Evolutionary conservation across 2,113 vertebrate species (phyloP).

Genomic region (Lates calcarifer): DNA sequence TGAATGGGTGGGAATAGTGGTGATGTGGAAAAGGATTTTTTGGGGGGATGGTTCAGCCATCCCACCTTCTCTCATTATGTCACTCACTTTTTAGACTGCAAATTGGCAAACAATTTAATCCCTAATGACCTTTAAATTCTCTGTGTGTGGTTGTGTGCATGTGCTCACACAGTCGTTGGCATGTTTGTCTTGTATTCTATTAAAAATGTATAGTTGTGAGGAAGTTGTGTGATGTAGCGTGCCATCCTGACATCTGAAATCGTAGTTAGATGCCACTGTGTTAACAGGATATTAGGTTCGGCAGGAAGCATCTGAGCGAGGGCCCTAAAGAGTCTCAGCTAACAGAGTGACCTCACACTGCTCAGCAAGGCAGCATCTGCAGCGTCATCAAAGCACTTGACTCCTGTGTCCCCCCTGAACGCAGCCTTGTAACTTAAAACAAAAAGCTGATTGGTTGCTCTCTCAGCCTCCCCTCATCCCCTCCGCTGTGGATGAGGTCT

Average conservation of each 20-base stretch:
- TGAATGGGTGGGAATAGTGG: constrained; percentile 71
- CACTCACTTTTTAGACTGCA: constrained; percentile 59
- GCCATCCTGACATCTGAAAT: constrained; percentile 20
- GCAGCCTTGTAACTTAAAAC: constrained; percentile 67
- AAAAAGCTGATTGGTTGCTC: constrained; percentile 71
- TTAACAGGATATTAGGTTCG: constrained; percentile 40
- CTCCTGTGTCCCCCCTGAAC: constrained; percentile 53
- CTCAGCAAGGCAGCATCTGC: constrained; percentile 67
- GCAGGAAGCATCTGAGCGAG: constrained; percentile 44
- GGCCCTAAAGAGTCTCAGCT: constrained; percentile 34
- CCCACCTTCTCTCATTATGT: constrained; percentile 52
- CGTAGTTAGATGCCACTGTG: constrained; percentile 28
- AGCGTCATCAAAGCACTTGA: constrained; percentile 72
- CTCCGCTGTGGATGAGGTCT: constrained; percentile 65
- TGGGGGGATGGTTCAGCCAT: constrained; percentile 24
- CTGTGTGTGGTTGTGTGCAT: neutral
- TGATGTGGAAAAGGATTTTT: constrained; percentile 59
- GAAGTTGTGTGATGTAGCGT: neutral
- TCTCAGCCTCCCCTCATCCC: constrained; percentile 46
- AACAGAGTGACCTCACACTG: constrained; percentile 63
- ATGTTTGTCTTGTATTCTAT: neutral
- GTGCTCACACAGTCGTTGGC: neutral
- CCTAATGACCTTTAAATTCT: constrained; percentile 80
- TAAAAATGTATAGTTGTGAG: neutral
- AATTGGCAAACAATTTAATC: constrained; percentile 80